Evolutionary conservation across 2,113 vertebrate genomes (phyloP).

Genomic region (Bagarius yarrelli): DNA sequence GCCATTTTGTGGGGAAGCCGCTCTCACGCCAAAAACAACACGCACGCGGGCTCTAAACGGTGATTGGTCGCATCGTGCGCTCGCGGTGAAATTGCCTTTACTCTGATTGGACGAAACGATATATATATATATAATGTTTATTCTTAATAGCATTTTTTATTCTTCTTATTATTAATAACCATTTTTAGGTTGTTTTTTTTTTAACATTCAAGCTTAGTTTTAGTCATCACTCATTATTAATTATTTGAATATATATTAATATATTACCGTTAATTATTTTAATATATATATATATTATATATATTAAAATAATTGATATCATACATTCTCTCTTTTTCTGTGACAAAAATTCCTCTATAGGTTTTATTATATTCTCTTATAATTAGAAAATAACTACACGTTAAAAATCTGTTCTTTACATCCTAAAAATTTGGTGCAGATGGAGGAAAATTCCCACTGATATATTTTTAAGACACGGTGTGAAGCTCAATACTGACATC

Average conservation of each 20-base stretch:
- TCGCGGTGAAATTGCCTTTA: neutral
- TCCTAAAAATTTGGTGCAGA: neutral
- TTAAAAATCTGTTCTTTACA: neutral
- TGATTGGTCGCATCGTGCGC: slow-evolving; percentile 3
- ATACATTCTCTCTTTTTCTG: no score
- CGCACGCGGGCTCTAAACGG: no score
- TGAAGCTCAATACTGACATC: slow-evolving; percentile 28
- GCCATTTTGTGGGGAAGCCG: slow-evolving; percentile 1
- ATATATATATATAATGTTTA: no score
- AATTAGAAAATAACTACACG: neutral
- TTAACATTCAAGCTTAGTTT: no score
- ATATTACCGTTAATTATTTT: no score
- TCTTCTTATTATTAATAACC: no score
- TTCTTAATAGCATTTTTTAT: no score
- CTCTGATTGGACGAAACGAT: neutral
- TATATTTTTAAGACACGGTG: neutral
- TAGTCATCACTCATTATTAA: no score
- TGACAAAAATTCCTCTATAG: neutral
- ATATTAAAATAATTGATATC: no score
- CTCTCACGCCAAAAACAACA: neutral
- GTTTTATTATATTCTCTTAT: neutral
- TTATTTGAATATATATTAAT: no score
- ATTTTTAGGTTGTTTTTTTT: no score
- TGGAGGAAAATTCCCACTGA: neutral
- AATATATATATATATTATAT: no score